A percentile compares a stretch with the other conserved stretches of the same genome.
These are phyloP conservation scores for Dryas iulia DNA, from an alignment of 1,140 invertebrate genomes.

Conservation along the genomic window DNA sequence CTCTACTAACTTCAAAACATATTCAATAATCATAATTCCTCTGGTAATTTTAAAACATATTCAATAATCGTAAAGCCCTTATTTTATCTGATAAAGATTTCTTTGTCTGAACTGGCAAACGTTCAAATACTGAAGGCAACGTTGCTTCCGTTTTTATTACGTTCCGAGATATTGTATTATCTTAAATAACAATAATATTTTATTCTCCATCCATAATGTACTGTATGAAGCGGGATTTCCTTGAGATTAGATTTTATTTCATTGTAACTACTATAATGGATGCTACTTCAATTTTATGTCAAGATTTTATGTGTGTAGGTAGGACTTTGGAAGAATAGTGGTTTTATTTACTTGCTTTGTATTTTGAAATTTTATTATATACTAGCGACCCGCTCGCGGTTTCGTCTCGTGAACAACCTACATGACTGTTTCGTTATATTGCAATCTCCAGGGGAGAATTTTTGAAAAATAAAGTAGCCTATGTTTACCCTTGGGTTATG, in stretches of 20 bases:
- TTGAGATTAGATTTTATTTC: neutral
- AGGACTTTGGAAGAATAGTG: neutral
- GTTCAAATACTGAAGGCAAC: constrained; percentile 23
- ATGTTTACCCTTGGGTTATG: no score
- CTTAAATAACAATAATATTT: constrained; percentile 15
- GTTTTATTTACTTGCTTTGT: neutral
- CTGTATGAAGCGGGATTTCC: neutral
- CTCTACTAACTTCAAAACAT: neutral
- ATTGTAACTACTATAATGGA: neutral
- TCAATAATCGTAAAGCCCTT: neutral
- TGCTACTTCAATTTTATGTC: neutral
- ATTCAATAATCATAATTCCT: neutral
- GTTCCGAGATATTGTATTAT: constrained; percentile 19
- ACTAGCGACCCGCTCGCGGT: no score
- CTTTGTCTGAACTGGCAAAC: constrained; percentile 28
- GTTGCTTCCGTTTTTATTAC: constrained; percentile 22
- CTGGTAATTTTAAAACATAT: neutral
- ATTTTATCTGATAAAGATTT: constrained; percentile 19
- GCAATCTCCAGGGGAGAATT: no score
- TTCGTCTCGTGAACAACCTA: no score
- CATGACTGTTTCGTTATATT: no score
- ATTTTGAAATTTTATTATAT: no score
- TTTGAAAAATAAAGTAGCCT: no score
- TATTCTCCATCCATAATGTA: constrained; percentile 8
- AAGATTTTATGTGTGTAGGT: neutral